Conservation (phyloP, 2,113 vertebrate species). For the Mixornis gularis region DNA sequence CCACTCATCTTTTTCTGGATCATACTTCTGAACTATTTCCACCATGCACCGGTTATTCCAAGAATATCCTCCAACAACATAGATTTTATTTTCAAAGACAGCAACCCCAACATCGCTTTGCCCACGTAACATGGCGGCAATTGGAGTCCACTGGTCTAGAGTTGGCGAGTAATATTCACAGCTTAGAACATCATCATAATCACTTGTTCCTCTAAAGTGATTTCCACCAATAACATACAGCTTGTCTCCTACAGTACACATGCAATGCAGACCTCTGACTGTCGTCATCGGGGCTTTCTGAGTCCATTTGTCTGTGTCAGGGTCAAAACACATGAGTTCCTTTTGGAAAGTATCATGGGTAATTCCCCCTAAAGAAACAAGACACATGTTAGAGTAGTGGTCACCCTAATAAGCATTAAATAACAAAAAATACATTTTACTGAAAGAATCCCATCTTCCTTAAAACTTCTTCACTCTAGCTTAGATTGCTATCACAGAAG, state of each 20-base stretch:
- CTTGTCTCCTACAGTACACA: conserved; percentile 96
- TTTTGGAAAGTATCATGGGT: conserved; percentile 99
- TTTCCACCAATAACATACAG: conserved; percentile 99
- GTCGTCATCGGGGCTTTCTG: conserved; percentile 98
- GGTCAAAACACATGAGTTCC: conserved; percentile 98
- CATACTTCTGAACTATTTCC: conserved; percentile 98
- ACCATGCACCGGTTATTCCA: conserved; percentile 99
- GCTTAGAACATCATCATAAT: conserved; percentile 97
- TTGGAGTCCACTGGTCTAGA: conserved; percentile 96
- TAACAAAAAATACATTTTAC: neutral
- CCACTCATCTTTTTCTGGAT: conserved; percentile 98
- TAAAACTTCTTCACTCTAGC: neutral
- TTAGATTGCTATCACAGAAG: neutral
- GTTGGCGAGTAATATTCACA: conserved; percentile 97
- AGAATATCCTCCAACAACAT: conserved; percentile 97
- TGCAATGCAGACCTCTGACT: conserved; percentile 96
- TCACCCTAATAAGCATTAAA: neutral
- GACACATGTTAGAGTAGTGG: neutral
- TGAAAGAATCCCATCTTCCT: neutral
- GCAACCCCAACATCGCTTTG: conserved; percentile 98
- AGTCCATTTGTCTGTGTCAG: conserved; percentile 96
- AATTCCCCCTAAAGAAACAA: conserved; percentile 84
- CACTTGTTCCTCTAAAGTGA: conserved; percentile 96
- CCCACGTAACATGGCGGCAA: conserved; percentile 94
- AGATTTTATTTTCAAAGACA: conserved; percentile 97